Base-by-base conservation (phyloP, 2,888 invertebrate genomes). In the Abscondita cerata region DNA sequence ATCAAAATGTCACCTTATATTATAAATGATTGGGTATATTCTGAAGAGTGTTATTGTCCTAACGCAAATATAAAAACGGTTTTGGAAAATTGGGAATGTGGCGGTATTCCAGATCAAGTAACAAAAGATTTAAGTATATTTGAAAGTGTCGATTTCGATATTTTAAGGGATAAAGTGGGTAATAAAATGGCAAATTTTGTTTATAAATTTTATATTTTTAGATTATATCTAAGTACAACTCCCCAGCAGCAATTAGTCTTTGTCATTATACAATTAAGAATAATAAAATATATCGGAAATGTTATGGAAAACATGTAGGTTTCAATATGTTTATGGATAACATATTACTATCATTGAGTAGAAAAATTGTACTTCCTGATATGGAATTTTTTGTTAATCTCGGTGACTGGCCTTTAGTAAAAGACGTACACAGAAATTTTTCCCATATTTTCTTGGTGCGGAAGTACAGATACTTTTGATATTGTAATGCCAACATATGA, bases 361-460 rank as follows among this genome's bases (percentile, higher is more conserved):
- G 96, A 68, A 95, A 95, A 84, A 89, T 91, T 16, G 72, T 81
- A 16, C 78, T 98, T 54, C 96, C 96, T 2, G 92, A 98, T 80
- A 82, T 93, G 72, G 96, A 98, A 79, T 87, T 98, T 73, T 90
- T 96, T 69, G 86, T 93, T 47, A 98, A 98, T 81, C 84, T 98
- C 11, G 98, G 98, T 12, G 98, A 98, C 80, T 98, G 97, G 97
- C 98, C 98, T 0, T 81, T 98, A 18, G 87, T 89, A 1, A 75
- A 78, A 64, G 76, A 79, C 2, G 76, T 76, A 0, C 75, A 76
- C 38, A 79, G 84, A 11, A 83, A 85, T 9, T n/a, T 85, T 89
- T 65, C 96, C 98, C 1, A 87, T 98, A 64, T 92, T 98, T 77
- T 97, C 97, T 12, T 98, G 98, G 98, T 98, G 98, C 81, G 96